phyloP scores from a whole-genome alignment of 2,797 vertebrate species.

The Varecia variegata region DNA sequence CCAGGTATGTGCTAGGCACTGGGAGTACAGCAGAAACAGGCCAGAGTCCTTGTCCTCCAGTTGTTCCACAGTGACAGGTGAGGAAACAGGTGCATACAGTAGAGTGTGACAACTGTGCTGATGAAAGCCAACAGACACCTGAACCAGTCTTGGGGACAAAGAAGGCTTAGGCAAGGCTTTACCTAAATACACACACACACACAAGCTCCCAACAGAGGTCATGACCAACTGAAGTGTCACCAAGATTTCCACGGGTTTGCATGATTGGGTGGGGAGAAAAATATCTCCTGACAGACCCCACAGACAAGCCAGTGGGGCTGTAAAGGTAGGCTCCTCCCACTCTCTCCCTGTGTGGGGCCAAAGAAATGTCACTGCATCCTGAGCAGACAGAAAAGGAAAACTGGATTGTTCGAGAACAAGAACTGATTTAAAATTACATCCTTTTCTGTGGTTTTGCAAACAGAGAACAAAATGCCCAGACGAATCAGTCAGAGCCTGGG shows the following conservation, averaged over 20 bases:
- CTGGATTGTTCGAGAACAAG: background rate
- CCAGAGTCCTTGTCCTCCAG: background rate
- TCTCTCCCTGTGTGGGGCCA: background rate
- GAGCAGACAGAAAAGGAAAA: background rate
- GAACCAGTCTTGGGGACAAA: background rate
- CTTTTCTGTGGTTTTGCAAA: background rate
- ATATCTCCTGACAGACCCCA: background rate
- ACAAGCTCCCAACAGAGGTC: background rate
- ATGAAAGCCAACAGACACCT: background rate
- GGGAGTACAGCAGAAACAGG: background rate
- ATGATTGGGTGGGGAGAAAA: background rate
- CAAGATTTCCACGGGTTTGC: background rate
- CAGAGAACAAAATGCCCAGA: background rate
- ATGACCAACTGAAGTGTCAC: background rate
- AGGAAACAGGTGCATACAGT: background rate
- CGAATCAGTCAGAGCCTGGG: background rate
- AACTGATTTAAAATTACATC: background rate
- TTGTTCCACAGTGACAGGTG: background rate
- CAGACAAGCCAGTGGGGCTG: fast-evolving
- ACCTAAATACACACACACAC: background rate
- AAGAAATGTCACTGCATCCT: background rate
- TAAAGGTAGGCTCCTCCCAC: background rate
- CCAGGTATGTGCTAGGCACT: background rate
- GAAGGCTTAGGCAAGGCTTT: background rate
- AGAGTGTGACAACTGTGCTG: background rate